A percentile compares a stretch with the other conserved stretches of the same genome.
phyloP scores from a whole-genome alignment of 2,113 vertebrate species.

The Dipodomys spectabilis region DNA sequence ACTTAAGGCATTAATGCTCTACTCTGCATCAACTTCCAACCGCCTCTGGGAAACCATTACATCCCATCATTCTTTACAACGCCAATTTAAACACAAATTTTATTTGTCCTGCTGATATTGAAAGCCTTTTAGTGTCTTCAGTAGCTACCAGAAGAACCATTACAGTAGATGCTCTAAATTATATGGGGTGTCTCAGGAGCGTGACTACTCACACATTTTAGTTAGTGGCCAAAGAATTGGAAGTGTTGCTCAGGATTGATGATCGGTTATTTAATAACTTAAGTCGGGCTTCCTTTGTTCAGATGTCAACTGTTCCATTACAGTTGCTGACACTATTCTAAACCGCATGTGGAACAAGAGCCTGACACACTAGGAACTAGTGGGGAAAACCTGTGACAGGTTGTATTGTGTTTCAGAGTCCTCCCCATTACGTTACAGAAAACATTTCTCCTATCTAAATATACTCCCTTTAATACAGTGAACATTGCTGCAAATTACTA shows the following conservation, averaged over 20 bases:
- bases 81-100: slow-evolving; percentile 54
- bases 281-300: not conserved
- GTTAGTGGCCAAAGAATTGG: slow-evolving; percentile 5
- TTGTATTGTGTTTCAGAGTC: slow-evolving; percentile 13
- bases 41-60: not conserved
- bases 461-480: not conserved
- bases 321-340: not conserved
- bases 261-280: not conserved
- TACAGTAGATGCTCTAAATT: slow-evolving; percentile 46
- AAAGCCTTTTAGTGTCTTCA: slow-evolving; percentile 68
- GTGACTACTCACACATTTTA: slow-evolving; percentile 9
- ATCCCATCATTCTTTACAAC: slow-evolving; percentile 28
- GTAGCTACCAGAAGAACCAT: slow-evolving; percentile 19
- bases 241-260: not conserved
- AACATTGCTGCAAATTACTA: not conserved
- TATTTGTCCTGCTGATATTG: slow-evolving; percentile 30
- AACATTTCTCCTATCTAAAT: not conserved
- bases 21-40: slow-evolving; percentile 30
- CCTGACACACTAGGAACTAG: not conserved
- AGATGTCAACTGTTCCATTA: not conserved
- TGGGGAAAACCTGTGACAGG: not conserved
- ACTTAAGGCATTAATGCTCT: slow-evolving; percentile 53
- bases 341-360: not conserved
- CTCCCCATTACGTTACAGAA: not conserved
- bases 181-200: slow-evolving; percentile 26